phyloP scores from a whole-genome alignment of 2,113 vertebrate genomes.

The Colaptes auratus region DNA sequence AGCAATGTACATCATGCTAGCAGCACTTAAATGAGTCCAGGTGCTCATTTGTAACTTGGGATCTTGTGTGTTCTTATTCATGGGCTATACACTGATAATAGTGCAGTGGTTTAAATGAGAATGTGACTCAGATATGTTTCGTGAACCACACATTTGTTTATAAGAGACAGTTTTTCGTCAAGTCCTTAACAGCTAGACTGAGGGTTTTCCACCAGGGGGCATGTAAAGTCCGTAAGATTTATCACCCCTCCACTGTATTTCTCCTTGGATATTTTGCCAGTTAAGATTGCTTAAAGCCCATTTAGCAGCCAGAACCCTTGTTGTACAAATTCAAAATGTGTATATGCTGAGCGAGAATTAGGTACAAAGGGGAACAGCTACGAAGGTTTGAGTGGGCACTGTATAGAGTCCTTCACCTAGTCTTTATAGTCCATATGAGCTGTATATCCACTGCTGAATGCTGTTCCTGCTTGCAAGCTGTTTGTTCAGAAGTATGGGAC shows the following conservation, averaged over 20 bases:
- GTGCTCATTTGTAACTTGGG: constrained; percentile 67
- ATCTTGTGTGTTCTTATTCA: constrained; percentile 63
- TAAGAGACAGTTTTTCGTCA: background rate
- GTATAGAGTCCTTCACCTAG: background rate
- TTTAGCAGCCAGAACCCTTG: background rate
- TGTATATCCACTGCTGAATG: background rate
- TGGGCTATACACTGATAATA: constrained; percentile 34
- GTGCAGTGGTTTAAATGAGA: constrained; percentile 45
- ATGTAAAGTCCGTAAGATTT: constrained; percentile 26
- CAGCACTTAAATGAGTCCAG: constrained; percentile 74
- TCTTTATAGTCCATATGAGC: background rate
- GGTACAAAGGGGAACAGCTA: background rate
- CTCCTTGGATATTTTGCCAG: background rate
- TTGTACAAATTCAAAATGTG: background rate
- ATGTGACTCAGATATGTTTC: constrained; percentile 33
- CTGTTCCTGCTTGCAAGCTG: background rate
- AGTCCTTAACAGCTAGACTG: background rate
- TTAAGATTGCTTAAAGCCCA: background rate
- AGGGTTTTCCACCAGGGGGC: constrained; percentile 73
- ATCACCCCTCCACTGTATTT: background rate
- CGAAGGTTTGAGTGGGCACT: background rate
- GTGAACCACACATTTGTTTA: constrained; percentile 62
- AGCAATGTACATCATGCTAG: constrained; percentile 73
- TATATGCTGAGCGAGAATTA: background rate
- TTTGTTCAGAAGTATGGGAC: background rate